Evolutionary conservation across 2,888 invertebrate genomes (phyloP).

Genomic region (Protodeltote pygarga): DNA sequence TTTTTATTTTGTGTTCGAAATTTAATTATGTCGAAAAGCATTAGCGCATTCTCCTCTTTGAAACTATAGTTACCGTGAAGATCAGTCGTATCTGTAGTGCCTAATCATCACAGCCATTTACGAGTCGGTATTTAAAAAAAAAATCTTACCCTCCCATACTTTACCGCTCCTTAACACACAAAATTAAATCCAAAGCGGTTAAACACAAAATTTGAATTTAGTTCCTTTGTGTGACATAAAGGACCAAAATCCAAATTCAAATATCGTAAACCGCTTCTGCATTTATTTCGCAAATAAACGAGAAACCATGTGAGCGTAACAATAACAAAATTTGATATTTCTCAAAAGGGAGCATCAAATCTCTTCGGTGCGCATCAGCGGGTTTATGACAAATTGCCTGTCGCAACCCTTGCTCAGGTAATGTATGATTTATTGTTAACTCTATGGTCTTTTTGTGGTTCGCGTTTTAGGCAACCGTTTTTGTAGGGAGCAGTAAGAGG

Average conservation of each 20-base stretch:
- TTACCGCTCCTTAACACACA: conserved; percentile 5
- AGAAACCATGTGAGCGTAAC: conserved; percentile 64
- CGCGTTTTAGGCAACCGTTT: no score
- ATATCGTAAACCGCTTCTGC: conserved; percentile 10
- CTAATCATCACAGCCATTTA: no score
- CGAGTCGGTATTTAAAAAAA: no score
- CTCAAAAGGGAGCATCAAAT: conserved; percentile 67
- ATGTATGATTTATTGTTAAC: conserved; percentile 79
- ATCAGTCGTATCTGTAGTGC: no score
- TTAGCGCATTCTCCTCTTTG: no score
- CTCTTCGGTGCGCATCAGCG: conserved; percentile 72
- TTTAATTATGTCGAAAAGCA: no score
- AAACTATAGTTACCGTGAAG: no score
- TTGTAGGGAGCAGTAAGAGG: conserved; percentile 26
- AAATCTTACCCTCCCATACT: no score
- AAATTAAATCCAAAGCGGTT: conserved; percentile 19
- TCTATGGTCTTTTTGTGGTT: conserved; percentile 36
- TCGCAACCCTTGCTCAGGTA: conserved; percentile 80
- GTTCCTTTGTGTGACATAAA: no score
- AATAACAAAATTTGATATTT: conserved; percentile 65
- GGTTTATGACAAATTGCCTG: conserved; percentile 83
- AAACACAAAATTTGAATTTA: conserved; percentile 16
- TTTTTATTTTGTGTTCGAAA: no score
- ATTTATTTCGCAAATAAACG: conserved; percentile 41
- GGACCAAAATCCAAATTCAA: conserved; percentile 16